Percentiles rank a stretch among this genome's conserved stretches.
Conservation (phyloP, 2,888 invertebrate genomes). For the Pammene aurita region DNA sequence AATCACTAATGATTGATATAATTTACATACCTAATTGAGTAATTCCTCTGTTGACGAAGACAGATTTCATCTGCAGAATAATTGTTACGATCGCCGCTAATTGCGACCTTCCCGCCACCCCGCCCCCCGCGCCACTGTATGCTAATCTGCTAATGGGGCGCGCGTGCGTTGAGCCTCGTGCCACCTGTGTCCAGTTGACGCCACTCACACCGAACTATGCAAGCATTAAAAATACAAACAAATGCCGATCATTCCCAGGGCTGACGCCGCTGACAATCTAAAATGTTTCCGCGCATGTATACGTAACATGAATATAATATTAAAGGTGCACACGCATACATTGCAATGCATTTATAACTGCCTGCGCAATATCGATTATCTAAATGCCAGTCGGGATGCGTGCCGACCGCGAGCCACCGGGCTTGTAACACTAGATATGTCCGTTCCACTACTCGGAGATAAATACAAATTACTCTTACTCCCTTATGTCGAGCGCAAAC, state of each 20-base stretch:
- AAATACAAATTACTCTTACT: slow-evolving; percentile 19
- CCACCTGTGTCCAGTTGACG: slow-evolving; percentile 15
- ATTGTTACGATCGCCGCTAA: slow-evolving; percentile 15
- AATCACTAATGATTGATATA: slow-evolving; percentile 15
- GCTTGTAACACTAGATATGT: slow-evolving; percentile 26
- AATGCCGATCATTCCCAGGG: slow-evolving; percentile 8
- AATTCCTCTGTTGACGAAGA: slow-evolving; percentile 10
- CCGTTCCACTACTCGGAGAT: slow-evolving; percentile 26
- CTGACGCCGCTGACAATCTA: slow-evolving; percentile 10
- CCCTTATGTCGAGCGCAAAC: slow-evolving; percentile 9
- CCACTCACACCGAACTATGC: background rate
- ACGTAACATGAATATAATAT: slow-evolving; percentile 15
- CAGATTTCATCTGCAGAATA: slow-evolving; percentile 21
- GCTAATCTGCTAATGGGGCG: slow-evolving; percentile 25
- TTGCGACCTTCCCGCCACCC: slow-evolving; percentile 20
- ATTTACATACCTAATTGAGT: slow-evolving; percentile 2
- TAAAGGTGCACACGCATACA: slow-evolving; percentile 28
- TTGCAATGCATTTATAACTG: slow-evolving; percentile 28
- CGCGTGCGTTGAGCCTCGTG: slow-evolving; percentile 24
- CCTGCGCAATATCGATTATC: slow-evolving; percentile 27
- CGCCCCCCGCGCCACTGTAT: slow-evolving; percentile 13
- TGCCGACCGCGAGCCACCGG: slow-evolving; percentile 23
- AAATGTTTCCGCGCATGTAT: slow-evolving; percentile 2
- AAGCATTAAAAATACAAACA: background rate
- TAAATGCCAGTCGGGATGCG: slow-evolving; percentile 28